Percentiles rank a stretch among this genome's conserved stretches.
Evolutionary conservation across 1,140 invertebrate species (phyloP).

Genomic region (Orius insidiosus): DNA sequence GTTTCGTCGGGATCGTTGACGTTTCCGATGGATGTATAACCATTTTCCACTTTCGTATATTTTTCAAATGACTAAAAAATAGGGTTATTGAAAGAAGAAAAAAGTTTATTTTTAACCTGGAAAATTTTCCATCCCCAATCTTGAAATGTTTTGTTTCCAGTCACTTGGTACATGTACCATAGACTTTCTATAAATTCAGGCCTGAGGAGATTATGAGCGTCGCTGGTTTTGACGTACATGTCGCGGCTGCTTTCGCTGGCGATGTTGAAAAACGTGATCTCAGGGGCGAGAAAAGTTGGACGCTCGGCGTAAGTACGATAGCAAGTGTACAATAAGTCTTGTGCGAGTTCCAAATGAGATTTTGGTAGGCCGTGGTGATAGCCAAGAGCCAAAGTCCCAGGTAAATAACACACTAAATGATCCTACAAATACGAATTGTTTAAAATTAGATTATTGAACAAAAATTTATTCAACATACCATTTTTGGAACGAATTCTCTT

Average conservation of each 20-base stretch:
- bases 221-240: conserved; percentile 73
- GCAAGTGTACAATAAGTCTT: conserved; percentile 82
- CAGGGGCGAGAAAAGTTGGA: conserved; percentile 85
- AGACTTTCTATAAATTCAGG: conserved; percentile 89
- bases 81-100: conserved; percentile 20
- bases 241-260: conserved; percentile 44
- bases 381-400: conserved; percentile 84
- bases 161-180: conserved; percentile 85
- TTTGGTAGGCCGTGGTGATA: conserved; percentile 66
- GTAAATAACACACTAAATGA: conserved; percentile 89
- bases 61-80: conserved; percentile 77
- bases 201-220: conserved; percentile 79
- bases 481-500: conserved; percentile 87
- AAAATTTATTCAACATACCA: conserved; percentile 40
- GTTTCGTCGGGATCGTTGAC: conserved; percentile 57
- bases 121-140: conserved; percentile 93
- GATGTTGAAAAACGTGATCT: conserved; percentile 90
- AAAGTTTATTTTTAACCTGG: conserved; percentile 33
- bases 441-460: too few species aligned
- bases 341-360: conserved; percentile 72
- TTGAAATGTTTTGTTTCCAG: conserved; percentile 77
- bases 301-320: conserved; percentile 83
- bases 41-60: conserved; percentile 66
- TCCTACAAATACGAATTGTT: conserved; percentile 58
- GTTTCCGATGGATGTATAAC: conserved; percentile 82